Percentiles rank a stretch among this genome's conserved stretches.
phyloP scores from a whole-genome alignment of 2,113 vertebrate genomes.

The Hemibagrus wyckioides region DNA sequence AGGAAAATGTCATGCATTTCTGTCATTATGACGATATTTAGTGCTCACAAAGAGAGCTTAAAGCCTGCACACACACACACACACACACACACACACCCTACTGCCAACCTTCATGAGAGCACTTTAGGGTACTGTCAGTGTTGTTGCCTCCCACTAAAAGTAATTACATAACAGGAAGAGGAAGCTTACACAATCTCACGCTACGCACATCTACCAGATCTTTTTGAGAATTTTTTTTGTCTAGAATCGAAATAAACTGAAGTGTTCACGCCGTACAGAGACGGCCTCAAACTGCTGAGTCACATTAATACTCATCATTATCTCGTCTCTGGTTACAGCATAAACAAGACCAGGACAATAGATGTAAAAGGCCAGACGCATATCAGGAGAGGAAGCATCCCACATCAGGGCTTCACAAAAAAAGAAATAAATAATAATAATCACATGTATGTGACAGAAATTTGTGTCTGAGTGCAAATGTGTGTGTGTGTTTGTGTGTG shows the following conservation, averaged over 20 bases:
- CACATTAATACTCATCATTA: background rate
- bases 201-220: background rate
- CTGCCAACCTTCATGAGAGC: background rate
- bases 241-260: background rate
- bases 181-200: background rate
- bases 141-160: background rate
- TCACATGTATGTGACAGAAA: no score
- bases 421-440: no score
- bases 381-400: background rate
- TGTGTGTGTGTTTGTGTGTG: no score
- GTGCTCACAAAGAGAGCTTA: background rate
- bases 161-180: constrained; percentile 24
- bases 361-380: background rate
- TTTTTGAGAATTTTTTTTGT: background rate
- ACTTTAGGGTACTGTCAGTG: constrained; percentile 5
- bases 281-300: background rate
- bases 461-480: no score
- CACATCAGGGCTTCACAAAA: background rate
- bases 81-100: background rate
- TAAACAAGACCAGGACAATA: background rate
- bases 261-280: background rate
- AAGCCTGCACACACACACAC: background rate
- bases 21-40: background rate
- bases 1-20: background rate
- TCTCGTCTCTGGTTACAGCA: background rate